Conservation (phyloP, 2,113 vertebrate species). For the Pelobates fuscus region DNA sequence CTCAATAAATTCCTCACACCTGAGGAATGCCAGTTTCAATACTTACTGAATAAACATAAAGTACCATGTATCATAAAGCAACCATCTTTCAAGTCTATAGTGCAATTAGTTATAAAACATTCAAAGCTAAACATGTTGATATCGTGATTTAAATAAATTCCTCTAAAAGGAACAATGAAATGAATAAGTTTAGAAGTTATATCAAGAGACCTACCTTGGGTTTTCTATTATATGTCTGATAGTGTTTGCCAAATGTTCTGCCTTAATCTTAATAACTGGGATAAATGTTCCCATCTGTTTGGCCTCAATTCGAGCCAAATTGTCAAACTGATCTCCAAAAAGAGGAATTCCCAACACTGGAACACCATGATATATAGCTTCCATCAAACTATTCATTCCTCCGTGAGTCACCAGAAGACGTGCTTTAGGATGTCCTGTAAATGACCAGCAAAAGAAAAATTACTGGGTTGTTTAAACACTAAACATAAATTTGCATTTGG, state of each 20-base stretch:
- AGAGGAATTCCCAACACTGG: slow-evolving; percentile 71
- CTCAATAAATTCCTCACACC: too few species aligned
- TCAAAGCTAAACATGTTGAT: too few species aligned
- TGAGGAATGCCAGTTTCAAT: too few species aligned
- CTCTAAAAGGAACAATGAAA: too few species aligned
- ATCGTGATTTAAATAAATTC: too few species aligned
- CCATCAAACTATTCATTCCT: slow-evolving; percentile 70
- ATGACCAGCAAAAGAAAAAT: slow-evolving; percentile 1
- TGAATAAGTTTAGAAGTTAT: too few species aligned
- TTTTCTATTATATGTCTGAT: slow-evolving; percentile 64
- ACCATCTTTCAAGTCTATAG: too few species aligned
- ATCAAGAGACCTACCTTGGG: slow-evolving; percentile 56
- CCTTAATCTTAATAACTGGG: slow-evolving; percentile 56
- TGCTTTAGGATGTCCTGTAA: slow-evolving; percentile 61
- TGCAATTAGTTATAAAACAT: too few species aligned
- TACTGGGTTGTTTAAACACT: neutral
- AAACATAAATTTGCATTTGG: too few species aligned
- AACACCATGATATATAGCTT: slow-evolving; percentile 70
- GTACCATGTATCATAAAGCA: too few species aligned
- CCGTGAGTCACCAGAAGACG: slow-evolving; percentile 71
- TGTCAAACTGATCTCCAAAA: slow-evolving; percentile 71
- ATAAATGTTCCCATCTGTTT: slow-evolving; percentile 65
- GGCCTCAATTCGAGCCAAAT: slow-evolving; percentile 61
- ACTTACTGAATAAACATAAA: too few species aligned
- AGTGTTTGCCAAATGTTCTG: slow-evolving; percentile 56